These are phyloP conservation scores for Thymelicus lineola DNA, from an alignment of 2,888 invertebrate species.

Conservation along the genomic window DNA sequence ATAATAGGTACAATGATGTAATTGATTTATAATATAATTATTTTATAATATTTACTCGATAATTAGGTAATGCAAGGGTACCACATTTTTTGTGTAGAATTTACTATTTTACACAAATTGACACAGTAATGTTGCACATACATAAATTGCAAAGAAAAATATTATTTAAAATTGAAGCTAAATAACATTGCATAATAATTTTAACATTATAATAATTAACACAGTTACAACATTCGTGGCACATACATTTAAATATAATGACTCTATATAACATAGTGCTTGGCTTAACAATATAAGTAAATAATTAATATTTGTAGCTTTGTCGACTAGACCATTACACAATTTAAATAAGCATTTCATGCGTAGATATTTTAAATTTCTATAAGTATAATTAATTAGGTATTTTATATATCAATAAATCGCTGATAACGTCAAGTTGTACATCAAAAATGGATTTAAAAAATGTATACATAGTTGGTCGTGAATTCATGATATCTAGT, in stretches of 20 bases:
- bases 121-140: conserved; percentile 5
- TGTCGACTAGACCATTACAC: conserved; percentile 34
- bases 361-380: conserved; percentile 23
- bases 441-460: conserved; percentile 24
- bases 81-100: background rate
- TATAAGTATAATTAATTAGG: conserved; percentile 21
- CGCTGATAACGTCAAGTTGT: conserved; percentile 31
- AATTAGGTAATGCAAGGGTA: background rate
- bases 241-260: conserved; percentile 33
- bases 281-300: conserved; percentile 22
- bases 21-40: background rate
- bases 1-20: background rate
- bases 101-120: conserved; percentile 18
- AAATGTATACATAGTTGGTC: conserved; percentile 33
- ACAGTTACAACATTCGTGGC: conserved; percentile 34
- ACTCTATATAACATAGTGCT: conserved; percentile 28
- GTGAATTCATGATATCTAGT: conserved; percentile 22
- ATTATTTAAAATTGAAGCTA: conserved; percentile 17
- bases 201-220: conserved; percentile 30
- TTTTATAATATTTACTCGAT: background rate
- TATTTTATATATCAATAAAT: conserved; percentile 15
- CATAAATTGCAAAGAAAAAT: conserved; percentile 17
- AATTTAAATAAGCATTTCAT: conserved; percentile 29
- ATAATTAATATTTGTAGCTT: conserved; percentile 10
- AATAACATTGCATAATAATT: conserved; percentile 31